Base-by-base conservation (phyloP, 1,140 invertebrate species). In the Lerema accius region DNA sequence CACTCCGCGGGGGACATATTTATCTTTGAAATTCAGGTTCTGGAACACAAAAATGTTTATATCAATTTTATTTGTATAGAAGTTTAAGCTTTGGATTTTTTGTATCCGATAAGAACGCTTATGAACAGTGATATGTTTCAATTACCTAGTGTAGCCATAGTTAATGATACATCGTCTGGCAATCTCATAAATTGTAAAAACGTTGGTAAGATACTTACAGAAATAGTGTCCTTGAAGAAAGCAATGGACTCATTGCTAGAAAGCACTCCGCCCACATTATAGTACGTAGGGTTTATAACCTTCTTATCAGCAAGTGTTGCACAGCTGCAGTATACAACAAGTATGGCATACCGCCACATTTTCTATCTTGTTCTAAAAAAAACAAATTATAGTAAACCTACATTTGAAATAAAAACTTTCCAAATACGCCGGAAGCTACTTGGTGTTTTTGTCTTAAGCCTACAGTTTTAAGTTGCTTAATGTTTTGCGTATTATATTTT, bases 211-310 rank as follows among this genome's bases (percentile, higher is more conserved):
- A 15, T 65, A 92, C 94, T 94, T 93, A 97, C 96, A 72, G 94
- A 93, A 73, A 97, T 96, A 26, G 94, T 96, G 76, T 95, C 93
- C 66, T 94, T 94, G 82, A 98, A 97, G 83, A 95, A 94, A 10
- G 86, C 88, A 79, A 95, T 94, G 62, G 96, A 96, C 14, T 95
- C 93, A 65, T 94, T 94, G 84, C 94, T 95, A 48, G 95, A 96
- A n/a, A 98, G 92, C 7, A 98, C 96, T 15, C 96, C 97, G n/a
- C 97, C 97, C 55, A 98, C 97, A 78, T 96, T 96, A 84, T 95
- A 97, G 69, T 93, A 94, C 0, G 92, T 94, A 13, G 95, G 95
- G 89, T 96, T 96, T 56, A 43, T 43, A 10, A 42, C 53, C 16
- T 56, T 56, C 26, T 45, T 43, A 15, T 56, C 53, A 5, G 53